phyloP scores from a whole-genome alignment of 2,888 invertebrate species.

The Acanthosepion esculentum region DNA sequence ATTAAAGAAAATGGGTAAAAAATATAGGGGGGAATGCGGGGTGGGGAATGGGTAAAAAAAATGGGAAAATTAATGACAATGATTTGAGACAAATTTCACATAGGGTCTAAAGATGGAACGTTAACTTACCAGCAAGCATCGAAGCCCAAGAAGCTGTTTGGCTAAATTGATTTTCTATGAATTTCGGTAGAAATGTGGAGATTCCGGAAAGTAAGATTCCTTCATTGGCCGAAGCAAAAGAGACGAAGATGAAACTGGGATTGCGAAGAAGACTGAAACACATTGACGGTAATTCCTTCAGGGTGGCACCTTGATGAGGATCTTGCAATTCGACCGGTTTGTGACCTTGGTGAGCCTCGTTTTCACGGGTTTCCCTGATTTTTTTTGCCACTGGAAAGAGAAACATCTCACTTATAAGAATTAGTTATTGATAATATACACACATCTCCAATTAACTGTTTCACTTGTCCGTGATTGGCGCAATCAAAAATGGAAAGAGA shows the following conservation, averaged over 20 bases:
- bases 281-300: conserved; percentile 51
- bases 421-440: too few relatives aligned
- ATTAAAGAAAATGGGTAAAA: not conserved
- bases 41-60: too few relatives aligned
- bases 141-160: conserved; percentile 73
- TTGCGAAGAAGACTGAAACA: conserved; percentile 60
- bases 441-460: too few relatives aligned
- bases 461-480: too few relatives aligned
- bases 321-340: conserved; percentile 50
- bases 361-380: conserved; percentile 57
- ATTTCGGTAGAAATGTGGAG: conserved; percentile 84
- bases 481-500: too few relatives aligned
- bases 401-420: not conserved
- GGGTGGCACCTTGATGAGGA: conserved; percentile 44
- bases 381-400: conserved; percentile 59
- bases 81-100: too few relatives aligned
- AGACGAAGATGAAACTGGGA: conserved; percentile 79
- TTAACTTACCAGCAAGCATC: not conserved
- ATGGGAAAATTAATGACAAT: too few relatives aligned
- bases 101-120: too few relatives aligned
- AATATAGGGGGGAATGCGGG: not conserved
- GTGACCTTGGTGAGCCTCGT: conserved; percentile 61
- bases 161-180: conserved; percentile 84
- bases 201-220: conserved; percentile 77
- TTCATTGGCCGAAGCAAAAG: conserved; percentile 81